Conservation (phyloP, 2,113 vertebrate genomes). For the Pteropus alecto region DNA sequence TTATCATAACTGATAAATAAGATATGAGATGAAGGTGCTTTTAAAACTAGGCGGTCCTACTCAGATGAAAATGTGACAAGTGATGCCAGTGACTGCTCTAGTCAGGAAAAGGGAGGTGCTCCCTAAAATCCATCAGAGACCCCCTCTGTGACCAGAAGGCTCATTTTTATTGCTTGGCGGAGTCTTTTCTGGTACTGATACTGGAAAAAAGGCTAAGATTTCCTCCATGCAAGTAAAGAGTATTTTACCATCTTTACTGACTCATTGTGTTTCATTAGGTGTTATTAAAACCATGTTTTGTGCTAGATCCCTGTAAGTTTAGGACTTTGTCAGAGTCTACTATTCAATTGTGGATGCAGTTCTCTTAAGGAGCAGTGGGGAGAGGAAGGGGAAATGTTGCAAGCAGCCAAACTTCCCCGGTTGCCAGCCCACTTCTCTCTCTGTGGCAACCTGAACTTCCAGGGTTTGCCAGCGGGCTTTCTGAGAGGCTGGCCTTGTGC, state of each 20-base stretch:
- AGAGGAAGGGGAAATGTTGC: neutral
- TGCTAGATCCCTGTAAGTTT: neutral
- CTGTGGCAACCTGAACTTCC: neutral
- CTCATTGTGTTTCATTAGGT: neutral
- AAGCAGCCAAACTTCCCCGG: neutral
- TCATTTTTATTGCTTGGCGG: neutral
- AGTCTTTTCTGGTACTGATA: neutral
- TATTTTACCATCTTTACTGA: neutral
- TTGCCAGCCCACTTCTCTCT: neutral
- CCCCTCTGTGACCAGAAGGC: neutral
- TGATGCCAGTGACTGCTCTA: neutral
- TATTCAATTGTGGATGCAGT: neutral
- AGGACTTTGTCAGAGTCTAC: neutral
- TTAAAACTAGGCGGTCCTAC: neutral
- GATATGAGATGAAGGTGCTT: neutral
- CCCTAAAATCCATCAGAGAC: neutral
- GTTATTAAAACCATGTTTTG: neutral
- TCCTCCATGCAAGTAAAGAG: neutral
- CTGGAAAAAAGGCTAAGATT: neutral
- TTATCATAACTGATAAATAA: neutral
- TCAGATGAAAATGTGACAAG: neutral
- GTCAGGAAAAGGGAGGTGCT: neutral
- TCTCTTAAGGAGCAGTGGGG: neutral
- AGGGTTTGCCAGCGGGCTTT: neutral
- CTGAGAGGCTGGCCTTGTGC: neutral